Conservation (phyloP, 1,140 invertebrate species). For the Chymomyza costata region DNA sequence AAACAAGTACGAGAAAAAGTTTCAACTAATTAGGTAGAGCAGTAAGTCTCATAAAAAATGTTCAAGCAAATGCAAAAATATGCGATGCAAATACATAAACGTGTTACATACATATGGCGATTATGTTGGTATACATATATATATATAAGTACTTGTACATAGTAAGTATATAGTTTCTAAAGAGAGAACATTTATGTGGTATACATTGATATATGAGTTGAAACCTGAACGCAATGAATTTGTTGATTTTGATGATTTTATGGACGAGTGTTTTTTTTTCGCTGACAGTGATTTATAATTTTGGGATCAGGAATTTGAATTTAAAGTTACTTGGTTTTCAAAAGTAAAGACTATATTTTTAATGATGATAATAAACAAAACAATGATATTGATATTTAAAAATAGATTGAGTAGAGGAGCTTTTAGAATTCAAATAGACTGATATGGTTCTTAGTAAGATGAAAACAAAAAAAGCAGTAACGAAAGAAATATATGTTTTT, state of each 20-base stretch:
- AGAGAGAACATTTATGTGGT: conserved; percentile 5
- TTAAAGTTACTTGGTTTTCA: background rate
- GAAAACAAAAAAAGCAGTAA: too few relatives aligned
- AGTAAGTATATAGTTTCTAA: conserved; percentile 16
- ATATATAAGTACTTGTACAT: conserved; percentile 25
- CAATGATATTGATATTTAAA: conserved; percentile 1
- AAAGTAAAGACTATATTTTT: background rate
- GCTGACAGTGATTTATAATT: background rate
- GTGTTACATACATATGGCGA: conserved; percentile 17
- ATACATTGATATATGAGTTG: background rate
- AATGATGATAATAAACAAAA: background rate
- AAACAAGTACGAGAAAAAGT: conserved; percentile 26
- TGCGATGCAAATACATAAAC: conserved; percentile 26
- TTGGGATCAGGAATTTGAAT: too few relatives aligned
- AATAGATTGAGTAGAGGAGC: conserved; percentile 45
- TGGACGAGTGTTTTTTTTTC: conserved; percentile 16
- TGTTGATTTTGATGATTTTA: background rate
- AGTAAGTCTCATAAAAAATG: conserved; percentile 19
- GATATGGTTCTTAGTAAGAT: too few relatives aligned
- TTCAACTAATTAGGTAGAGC: conserved; percentile 31
- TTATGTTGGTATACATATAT: conserved; percentile 15
- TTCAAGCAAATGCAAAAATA: conserved; percentile 60
- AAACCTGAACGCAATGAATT: background rate
- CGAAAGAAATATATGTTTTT: too few relatives aligned
- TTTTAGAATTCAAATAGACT: conserved; percentile 15